Evolutionary conservation across 2,888 invertebrate genomes (phyloP).

Genomic region (Acanthosoma haemorrhoidale): DNA sequence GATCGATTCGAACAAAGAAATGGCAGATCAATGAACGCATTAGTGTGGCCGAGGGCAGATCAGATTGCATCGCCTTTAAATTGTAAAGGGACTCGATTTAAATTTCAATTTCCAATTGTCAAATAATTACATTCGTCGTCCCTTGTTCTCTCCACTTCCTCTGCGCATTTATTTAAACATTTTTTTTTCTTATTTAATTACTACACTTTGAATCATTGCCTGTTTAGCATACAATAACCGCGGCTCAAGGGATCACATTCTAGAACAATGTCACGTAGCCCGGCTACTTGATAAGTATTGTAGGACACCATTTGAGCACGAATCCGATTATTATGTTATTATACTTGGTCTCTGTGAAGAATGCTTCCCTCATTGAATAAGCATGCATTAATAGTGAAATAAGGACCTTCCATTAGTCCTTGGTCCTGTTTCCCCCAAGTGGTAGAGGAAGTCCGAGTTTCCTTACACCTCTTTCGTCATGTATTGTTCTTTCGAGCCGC

Average conservation of each 20-base stretch:
- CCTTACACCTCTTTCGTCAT: background rate
- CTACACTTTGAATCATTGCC: background rate
- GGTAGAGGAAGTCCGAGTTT: background rate
- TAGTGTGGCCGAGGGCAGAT: background rate
- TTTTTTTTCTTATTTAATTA: slow-evolving; percentile 5
- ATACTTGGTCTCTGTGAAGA: background rate
- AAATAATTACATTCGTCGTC: slow-evolving; percentile 8
- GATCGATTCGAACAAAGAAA: slow-evolving; percentile 11
- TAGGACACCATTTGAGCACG: background rate
- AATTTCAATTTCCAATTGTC: slow-evolving; percentile 21
- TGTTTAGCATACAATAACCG: slow-evolving; percentile 12
- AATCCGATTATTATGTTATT: background rate
- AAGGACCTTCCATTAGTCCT: too few relatives aligned
- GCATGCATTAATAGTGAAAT: background rate
- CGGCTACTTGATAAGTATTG: background rate
- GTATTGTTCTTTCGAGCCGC: slow-evolving; percentile 8
- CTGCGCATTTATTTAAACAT: background rate
- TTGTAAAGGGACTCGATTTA: background rate
- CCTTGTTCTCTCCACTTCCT: background rate
- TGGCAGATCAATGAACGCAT: slow-evolving; percentile 3
- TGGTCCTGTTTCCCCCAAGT: background rate
- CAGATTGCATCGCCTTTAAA: slow-evolving; percentile 4
- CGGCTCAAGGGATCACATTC: background rate
- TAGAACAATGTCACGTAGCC: background rate
- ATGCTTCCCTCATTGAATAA: too few relatives aligned